A percentile compares a stretch with the other conserved stretches of the same genome.
These are phyloP conservation scores for Sebastes miniatus DNA, from an alignment of 2,797 vertebrate species.

Conservation along the genomic window DNA sequence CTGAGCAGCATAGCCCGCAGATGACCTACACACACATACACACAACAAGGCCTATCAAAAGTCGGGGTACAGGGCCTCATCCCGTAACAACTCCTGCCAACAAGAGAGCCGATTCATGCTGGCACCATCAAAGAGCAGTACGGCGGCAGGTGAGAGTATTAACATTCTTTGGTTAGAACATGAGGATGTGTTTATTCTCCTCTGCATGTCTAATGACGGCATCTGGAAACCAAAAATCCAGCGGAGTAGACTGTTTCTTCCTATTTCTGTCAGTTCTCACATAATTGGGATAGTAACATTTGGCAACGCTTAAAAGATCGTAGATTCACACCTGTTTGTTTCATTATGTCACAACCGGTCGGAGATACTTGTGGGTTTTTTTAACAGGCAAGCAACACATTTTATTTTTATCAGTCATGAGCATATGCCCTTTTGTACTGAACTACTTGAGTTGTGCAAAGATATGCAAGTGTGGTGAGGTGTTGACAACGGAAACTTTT, in stretches of 20 bases:
- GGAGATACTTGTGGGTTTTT: conserved; percentile 21
- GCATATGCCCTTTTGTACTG: conserved; percentile 5
- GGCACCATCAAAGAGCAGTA: conserved; percentile 69
- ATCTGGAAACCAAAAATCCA: conserved; percentile 61
- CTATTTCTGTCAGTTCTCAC: conserved; percentile 34
- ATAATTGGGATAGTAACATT: conserved; percentile 53
- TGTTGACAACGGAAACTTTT: background rate
- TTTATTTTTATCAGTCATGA: conserved; percentile 27
- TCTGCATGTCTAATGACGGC: conserved; percentile 59
- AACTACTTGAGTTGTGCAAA: background rate
- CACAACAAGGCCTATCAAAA: conserved; percentile 33
- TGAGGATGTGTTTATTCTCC: conserved; percentile 65
- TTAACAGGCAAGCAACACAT: background rate
- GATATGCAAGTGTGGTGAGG: background rate
- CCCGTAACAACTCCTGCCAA: conserved; percentile 61
- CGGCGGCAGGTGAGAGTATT: conserved; percentile 73
- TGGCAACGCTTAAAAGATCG: conserved; percentile 52
- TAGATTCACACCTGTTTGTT: conserved; percentile 48
- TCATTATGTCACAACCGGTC: conserved; percentile 50
- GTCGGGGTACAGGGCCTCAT: conserved; percentile 36
- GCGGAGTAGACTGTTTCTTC: conserved; percentile 24
- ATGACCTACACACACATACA: conserved; percentile 11
- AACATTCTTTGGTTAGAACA: conserved; percentile 67
- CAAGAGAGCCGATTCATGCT: conserved; percentile 56
- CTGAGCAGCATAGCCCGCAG: conserved; percentile 24